These are phyloP conservation scores for Morone saxatilis DNA, from an alignment of 2,113 vertebrate species.

Conservation along the genomic window DNA sequence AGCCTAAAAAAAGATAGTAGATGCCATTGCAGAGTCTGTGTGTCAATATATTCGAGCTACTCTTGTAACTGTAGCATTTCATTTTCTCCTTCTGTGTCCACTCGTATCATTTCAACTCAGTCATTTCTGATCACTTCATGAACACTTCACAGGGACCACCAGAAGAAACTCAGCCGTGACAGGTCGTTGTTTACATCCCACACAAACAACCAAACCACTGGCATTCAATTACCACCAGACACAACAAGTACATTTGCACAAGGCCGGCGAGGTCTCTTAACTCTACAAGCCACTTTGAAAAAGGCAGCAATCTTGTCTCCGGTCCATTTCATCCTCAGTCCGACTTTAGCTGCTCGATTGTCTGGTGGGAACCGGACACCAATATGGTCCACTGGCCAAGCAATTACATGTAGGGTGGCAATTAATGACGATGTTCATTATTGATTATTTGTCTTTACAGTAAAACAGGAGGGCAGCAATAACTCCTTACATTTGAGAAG, in stretches of 20 bases:
- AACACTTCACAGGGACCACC: constrained; percentile 11
- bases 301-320: constrained; percentile 8
- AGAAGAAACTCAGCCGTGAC: constrained; percentile 17
- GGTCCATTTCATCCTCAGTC: constrained; percentile 19
- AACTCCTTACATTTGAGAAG: neutral
- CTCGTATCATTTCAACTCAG: neutral
- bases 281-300: constrained; percentile 1
- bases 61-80: neutral
- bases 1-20: neutral
- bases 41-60: neutral
- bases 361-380: constrained; percentile 14
- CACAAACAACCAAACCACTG: constrained; percentile 42
- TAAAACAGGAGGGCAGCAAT: neutral
- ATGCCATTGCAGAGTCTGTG: neutral
- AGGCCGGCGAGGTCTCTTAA: constrained; percentile 12
- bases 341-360: neutral
- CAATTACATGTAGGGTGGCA: neutral
- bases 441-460: neutral
- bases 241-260: constrained; percentile 8
- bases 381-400: neutral
- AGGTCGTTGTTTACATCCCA: constrained; percentile 45
- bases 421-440: neutral
- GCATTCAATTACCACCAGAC: constrained; percentile 20
- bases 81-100: constrained; percentile 1
- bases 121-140: constrained; percentile 4